Evolutionary conservation across 2,113 vertebrate species (phyloP).

Genomic region (Vulpes ferrilata): DNA sequence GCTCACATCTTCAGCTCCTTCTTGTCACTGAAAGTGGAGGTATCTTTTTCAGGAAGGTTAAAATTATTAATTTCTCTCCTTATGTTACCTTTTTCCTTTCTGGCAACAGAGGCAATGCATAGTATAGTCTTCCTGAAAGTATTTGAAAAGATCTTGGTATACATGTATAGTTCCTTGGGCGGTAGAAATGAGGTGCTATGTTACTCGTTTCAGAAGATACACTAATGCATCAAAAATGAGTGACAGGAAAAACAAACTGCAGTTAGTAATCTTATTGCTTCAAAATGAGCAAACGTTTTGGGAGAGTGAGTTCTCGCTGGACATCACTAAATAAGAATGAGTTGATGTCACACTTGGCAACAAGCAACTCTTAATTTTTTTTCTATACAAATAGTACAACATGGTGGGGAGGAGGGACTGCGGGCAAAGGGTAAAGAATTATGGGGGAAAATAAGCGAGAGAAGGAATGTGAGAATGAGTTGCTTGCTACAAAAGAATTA

Average conservation of each 20-base stretch:
- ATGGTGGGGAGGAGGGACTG: conserved; percentile 47
- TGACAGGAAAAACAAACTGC: conserved; percentile 75
- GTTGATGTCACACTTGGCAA: conserved; percentile 92
- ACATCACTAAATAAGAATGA: conserved; percentile 91
- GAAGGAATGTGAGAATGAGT: conserved; percentile 69
- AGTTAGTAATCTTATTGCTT: conserved; percentile 84
- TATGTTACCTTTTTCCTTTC: conserved; percentile 22
- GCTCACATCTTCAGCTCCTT: conserved; percentile 14
- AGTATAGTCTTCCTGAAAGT: conserved; percentile 32
- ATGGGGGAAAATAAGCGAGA: conserved; percentile 55
- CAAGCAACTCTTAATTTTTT: conserved; percentile 62
- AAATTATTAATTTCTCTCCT: neutral
- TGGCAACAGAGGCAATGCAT: neutral
- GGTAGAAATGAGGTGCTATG: neutral
- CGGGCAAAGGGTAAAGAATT: conserved; percentile 70
- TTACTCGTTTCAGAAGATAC: conserved; percentile 63
- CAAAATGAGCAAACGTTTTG: conserved; percentile 87
- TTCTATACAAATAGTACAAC: conserved; percentile 86
- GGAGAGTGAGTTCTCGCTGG: conserved; percentile 85
- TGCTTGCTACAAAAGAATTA: conserved; percentile 72
- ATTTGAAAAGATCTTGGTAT: neutral
- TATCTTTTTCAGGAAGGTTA: conserved; percentile 44
- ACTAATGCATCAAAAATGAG: conserved; percentile 74
- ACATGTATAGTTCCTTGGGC: conserved; percentile 18
- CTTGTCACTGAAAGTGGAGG: neutral